Conservation (phyloP, 2,113 vertebrate genomes). For the Hemiprocne comata region DNA sequence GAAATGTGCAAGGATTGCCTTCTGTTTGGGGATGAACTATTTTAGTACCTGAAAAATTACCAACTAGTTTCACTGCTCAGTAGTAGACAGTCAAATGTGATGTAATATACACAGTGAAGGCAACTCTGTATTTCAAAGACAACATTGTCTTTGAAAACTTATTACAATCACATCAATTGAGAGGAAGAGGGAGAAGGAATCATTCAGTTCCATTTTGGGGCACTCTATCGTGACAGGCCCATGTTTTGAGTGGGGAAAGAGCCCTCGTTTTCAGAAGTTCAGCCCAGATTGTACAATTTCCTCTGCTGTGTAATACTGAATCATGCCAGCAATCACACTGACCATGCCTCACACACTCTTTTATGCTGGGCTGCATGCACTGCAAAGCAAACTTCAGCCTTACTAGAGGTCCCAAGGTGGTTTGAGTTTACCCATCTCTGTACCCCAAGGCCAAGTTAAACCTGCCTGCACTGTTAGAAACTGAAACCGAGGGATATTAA, state of each 20-base stretch:
- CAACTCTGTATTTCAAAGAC: neutral
- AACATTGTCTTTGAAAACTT: neutral
- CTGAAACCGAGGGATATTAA: neutral
- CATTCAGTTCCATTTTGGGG: neutral
- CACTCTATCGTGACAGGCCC: neutral
- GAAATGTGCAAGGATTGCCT: neutral
- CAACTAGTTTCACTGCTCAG: neutral
- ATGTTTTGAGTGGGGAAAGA: neutral
- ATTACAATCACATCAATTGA: neutral
- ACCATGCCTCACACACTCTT: fast-evolving
- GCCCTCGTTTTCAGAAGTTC: neutral
- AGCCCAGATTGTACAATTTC: neutral
- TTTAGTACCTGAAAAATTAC: neutral
- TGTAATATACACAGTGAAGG: neutral
- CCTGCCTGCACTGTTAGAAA: neutral
- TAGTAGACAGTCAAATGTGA: neutral
- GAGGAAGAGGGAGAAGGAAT: neutral
- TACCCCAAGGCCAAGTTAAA: neutral
- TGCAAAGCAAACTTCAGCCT: neutral
- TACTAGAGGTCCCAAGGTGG: neutral
- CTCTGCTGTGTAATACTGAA: neutral
- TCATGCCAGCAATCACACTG: neutral
- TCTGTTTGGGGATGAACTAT: neutral
- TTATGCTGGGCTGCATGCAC: neutral
- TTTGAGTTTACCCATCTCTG: neutral